Base-by-base conservation (phyloP, 2,888 invertebrate species). In the Bugula neritina region DNA sequence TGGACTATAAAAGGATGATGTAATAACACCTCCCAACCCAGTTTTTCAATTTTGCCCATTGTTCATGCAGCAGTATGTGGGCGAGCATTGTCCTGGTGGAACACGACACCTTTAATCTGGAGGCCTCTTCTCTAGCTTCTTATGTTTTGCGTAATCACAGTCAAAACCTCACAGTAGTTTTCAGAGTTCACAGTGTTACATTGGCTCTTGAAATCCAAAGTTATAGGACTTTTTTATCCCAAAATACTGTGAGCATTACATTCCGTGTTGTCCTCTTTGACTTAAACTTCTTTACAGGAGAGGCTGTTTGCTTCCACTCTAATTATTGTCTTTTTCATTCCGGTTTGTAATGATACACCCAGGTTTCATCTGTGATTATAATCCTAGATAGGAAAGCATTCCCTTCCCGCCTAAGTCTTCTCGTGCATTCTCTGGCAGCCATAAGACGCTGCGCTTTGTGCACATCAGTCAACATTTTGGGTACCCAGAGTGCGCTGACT, bases 381-480 rank as follows among this genome's bases (percentile, higher is more conserved):
- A 52, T 52, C 52, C 52, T 52, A 52, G 52, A 52, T 52, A 52
- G 52, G 52, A 52, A 52, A 52, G 52, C 52, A 52, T 52, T 52
- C 52, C 52, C 52, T 52, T 52, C 21, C 52, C 10, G 21, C 21
- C 13, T 21, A 21, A 52, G 52, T 21, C 52, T 52, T 52, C 21
- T 52, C 52, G 21, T 17, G 52, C 52, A 52, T 21, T n/a, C n/a
- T n/a, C n/a, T n/a, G n/a, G n/a, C n/a, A n/a, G n/a, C n/a, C n/a
- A n/a, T n/a, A n/a, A n/a, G n/a, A n/a, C n/a, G n/a, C n/a, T n/a
- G n/a, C n/a, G n/a, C n/a, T n/a, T n/a, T n/a, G n/a, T n/a, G n/a
- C n/a, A n/a, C n/a, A n/a, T n/a, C n/a, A n/a, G n/a, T n/a, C n/a
- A n/a, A n/a, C n/a, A n/a, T n/a, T n/a, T 52, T 52, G 52, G 21